Evolutionary conservation across 1,140 invertebrate species (phyloP), one percentile per base, ranked within the genome.

Genomic region (Lepidotrigona ventralis): DNA sequence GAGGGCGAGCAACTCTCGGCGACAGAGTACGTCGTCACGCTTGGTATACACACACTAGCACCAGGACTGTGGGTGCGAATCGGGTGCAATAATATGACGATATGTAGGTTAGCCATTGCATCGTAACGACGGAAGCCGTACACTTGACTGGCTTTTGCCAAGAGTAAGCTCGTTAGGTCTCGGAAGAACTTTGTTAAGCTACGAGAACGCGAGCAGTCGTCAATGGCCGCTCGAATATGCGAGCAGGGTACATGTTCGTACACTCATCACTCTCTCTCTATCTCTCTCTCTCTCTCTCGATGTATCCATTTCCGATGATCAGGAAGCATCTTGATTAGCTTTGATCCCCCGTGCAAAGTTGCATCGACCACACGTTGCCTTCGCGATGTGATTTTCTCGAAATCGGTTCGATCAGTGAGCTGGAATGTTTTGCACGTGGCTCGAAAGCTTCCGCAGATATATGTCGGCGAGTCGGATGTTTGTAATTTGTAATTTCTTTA

Each of bases 111-210:
- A 90, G 79, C 60, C 85, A 84, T 90, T 85, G 85, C 79, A 58
- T 88, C 77, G 87, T 56, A 66, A 79, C 86, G 73, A 79, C 77
- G 77, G 88, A 90, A 90, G 89, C 88, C 88, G 71, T 90, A 89
- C 74, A 87, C 81, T 88, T 83, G 85, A 84, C 79, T 75, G 79
- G 82, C 74, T 89, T 88, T 88, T 79, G 85, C 74, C 77, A 72
- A 85, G 86, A 88, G 82, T 90, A 90, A 90, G 86, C 89, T 90
- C 80, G 86, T 90, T 90, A 90, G 89, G 82, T 85, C 85, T 85
- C 76, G 79, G 77, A 90, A 90, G 86, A 90, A 87, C 88, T 89
- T 89, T 88, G 86, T 89, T 88, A 89, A 89, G 84, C 86, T 58
- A 64, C 53, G 80, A 81, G 83, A 64, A 33, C 76, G 76, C 77